A percentile compares a stretch with the other conserved stretches of the same genome.
Evolutionary conservation across 2,888 invertebrate species (phyloP).

Genomic region (Chesias legatella): DNA sequence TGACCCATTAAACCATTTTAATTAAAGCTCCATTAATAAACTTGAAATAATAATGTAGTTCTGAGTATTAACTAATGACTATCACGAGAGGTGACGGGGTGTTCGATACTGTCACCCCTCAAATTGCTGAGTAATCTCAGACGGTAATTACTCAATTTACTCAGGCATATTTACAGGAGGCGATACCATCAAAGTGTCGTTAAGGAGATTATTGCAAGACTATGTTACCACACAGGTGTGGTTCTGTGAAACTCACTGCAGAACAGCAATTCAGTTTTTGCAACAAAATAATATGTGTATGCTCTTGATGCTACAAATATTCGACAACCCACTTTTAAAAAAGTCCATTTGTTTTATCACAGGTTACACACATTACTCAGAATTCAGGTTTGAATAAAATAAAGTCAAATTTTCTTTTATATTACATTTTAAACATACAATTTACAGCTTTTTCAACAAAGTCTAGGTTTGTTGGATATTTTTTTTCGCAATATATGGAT

Average conservation of each 20-base stretch:
- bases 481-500: too few relatives aligned
- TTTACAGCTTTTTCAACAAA: too few relatives aligned
- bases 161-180: conserved; percentile 57
- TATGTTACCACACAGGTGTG: conserved; percentile 35
- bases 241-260: conserved; percentile 37
- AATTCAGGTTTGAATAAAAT: too few relatives aligned
- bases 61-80: conserved; percentile 29
- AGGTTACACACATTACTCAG: too few relatives aligned
- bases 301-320: too few relatives aligned
- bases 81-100: conserved; percentile 49
- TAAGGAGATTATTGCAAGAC: conserved; percentile 43
- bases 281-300: too few relatives aligned
- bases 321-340: too few relatives aligned
- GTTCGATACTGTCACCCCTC: conserved; percentile 53
- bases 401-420: too few relatives aligned
- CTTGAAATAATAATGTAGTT: conserved; percentile 13
- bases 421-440: too few relatives aligned
- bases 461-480: too few relatives aligned
- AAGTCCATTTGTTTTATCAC: too few relatives aligned
- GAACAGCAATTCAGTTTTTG: conserved; percentile 6
- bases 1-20: conserved; percentile 3
- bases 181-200: conserved; percentile 57
- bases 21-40: conserved; percentile 7
- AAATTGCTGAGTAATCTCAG: conserved; percentile 64
- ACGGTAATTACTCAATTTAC: conserved; percentile 72